These are phyloP conservation scores for Alces alces DNA, from an alignment of 2,113 vertebrate genomes.

Conservation along the genomic window DNA sequence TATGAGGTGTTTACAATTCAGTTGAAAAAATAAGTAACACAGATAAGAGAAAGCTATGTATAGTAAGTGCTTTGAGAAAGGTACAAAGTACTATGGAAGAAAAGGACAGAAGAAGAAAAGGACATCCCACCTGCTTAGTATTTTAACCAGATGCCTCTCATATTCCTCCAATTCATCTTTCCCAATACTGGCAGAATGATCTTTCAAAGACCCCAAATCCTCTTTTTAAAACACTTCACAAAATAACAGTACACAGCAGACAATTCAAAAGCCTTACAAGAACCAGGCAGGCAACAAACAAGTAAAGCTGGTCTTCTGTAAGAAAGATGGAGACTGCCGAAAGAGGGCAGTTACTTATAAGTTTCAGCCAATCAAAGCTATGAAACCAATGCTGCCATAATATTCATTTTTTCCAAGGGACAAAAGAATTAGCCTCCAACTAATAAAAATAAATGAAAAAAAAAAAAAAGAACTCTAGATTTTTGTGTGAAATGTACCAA, in stretches of 20 bases:
- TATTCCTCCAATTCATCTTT: neutral
- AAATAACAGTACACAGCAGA: neutral
- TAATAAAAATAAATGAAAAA: no score
- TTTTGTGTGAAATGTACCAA: neutral
- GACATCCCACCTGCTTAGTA: neutral
- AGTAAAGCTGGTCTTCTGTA: neutral
- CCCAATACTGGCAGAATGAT: neutral
- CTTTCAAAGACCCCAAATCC: constrained; percentile 1
- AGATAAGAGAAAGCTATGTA: neutral
- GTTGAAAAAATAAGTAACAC: neutral
- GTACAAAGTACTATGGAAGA: neutral
- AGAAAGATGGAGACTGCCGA: neutral
- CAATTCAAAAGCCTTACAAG: neutral
- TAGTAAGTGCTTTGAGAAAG: neutral
- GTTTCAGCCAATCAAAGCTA: neutral
- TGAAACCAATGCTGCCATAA: neutral
- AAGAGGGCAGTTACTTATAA: neutral
- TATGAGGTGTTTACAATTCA: neutral
- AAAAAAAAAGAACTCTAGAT: neutral
- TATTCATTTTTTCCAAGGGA: neutral
- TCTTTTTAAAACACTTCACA: neutral
- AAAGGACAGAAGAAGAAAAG: neutral
- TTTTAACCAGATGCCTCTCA: neutral
- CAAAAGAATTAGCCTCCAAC: no score
- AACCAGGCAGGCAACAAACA: neutral